Base-by-base conservation (phyloP, 2,113 vertebrate species). In the Chauna torquata region DNA sequence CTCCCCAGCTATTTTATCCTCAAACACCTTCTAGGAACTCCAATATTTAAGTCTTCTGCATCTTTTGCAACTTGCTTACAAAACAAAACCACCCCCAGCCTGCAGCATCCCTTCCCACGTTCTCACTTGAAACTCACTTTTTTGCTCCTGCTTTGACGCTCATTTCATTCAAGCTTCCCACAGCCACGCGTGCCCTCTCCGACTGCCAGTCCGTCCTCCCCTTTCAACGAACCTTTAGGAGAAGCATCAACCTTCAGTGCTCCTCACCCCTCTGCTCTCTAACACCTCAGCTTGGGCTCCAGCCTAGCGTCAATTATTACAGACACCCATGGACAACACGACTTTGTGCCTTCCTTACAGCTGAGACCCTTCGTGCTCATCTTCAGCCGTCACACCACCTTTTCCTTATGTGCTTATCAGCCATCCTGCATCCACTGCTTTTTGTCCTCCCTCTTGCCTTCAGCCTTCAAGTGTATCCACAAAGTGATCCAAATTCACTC, bases 271-370 rank as follows among this genome's bases (percentile, higher is more conserved):
- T 57, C 42, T 57, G 55, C 36, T 61, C 70, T 62, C 65, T 16
- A 62, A 30, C 36, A 64, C 9, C 11, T 36, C 54, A 54, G n/a
- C n/a, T n/a, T n/a, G 36, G 80, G 74, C 36, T 81, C 64, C 42
- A 42, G 47, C 17, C 6, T 52, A 32, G 42, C 0, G 3, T n/a
- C 52, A 27, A 12, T 13, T 17, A 50, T 16, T 23, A 61, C 11
- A 76, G 52, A 47, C 7, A 20, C 19, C 25, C 62, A 57, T 0
- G 2, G 24, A 42, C 8, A 55, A 44, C 3, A 45, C 0, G 1
- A 34, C 24, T 17, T 58, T 3, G 2, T 32, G n/a, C 44, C 23
- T 42, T 66, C 40, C 32, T 44, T 34, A 22, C 15, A 57, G 40
- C 15, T 42, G 24, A 85, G 80, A 77, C 27, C n/a, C 8, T 19